Conservation (phyloP, 2,113 vertebrate species). For the Pipa parva region DNA sequence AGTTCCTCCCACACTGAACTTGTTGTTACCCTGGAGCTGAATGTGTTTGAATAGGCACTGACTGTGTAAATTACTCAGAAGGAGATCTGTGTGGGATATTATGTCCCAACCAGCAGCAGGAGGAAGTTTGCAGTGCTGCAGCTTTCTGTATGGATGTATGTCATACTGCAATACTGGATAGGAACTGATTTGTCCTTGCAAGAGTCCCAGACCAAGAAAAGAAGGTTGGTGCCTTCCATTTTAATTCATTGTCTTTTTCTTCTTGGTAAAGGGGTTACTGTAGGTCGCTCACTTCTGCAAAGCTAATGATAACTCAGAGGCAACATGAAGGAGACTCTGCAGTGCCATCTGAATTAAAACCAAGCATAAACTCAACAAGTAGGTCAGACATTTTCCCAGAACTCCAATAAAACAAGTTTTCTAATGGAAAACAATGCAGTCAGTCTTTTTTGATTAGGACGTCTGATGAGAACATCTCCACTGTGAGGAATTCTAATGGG, state of each 20-base stretch:
- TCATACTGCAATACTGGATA: not conserved
- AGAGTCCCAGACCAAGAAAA: not conserved
- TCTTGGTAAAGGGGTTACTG: not conserved
- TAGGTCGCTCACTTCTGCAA: not conserved
- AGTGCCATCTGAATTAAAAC: not conserved
- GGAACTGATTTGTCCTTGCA: not conserved
- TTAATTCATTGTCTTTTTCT: not conserved
- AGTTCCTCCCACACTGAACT: slow-evolving; percentile 58
- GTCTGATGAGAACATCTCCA: not conserved
- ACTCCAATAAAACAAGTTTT: not conserved
- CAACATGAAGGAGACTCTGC: not conserved
- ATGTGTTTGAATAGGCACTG: slow-evolving; percentile 49
- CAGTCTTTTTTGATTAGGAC: not conserved
- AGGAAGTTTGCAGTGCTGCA: not conserved
- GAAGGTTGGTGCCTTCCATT: slow-evolving; percentile 41
- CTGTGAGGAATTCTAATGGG: not conserved
- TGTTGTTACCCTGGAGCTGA: slow-evolving; percentile 63
- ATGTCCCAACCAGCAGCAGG: not conserved
- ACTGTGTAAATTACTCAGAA: slow-evolving; percentile 17
- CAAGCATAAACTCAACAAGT: not conserved
- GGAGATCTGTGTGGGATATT: slow-evolving; percentile 44
- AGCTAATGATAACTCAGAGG: not conserved
- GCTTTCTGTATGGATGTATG: slow-evolving; percentile 11
- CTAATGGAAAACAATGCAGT: not conserved
- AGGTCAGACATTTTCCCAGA: not conserved